Conservation (phyloP, 53 echinoderm and acorn worm species). For the Holothuria scabra region DNA sequence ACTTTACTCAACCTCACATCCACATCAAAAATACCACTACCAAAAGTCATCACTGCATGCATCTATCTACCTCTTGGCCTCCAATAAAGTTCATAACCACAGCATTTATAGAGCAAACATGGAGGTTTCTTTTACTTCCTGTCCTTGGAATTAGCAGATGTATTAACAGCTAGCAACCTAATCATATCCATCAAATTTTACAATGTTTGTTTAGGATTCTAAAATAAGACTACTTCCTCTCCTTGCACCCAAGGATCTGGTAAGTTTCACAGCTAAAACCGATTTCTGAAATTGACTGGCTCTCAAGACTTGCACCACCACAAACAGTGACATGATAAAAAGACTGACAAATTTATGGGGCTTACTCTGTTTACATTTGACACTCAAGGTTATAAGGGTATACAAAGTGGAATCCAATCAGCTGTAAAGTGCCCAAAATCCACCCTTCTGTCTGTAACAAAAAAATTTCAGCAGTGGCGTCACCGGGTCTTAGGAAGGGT, state of each 20-base stretch:
- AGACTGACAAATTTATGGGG: constrained; percentile 37
- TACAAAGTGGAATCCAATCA: too few species aligned
- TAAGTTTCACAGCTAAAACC: constrained; percentile 16
- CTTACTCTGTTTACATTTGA: constrained; percentile 25
- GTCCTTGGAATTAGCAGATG: constrained; percentile 37
- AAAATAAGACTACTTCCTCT: constrained; percentile 29
- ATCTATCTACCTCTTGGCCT: too few species aligned
- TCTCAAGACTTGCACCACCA: constrained; percentile 9
- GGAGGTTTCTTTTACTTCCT: constrained; percentile 14
- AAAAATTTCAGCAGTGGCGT: too few species aligned
- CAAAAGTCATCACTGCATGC: too few species aligned
- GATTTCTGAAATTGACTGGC: constrained; percentile 29
- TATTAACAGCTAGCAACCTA: constrained; percentile 15
- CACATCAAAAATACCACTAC: too few species aligned
- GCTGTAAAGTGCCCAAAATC: too few species aligned
- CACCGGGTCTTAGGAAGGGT: too few species aligned
- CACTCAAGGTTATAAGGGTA: constrained; percentile 18
- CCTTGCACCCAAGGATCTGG: background rate
- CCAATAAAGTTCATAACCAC: too few species aligned
- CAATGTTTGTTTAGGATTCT: constrained; percentile 34
- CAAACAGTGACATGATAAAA: constrained; percentile 26
- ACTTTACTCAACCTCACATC: too few species aligned
- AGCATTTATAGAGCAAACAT: constrained; percentile 1
- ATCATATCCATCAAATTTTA: constrained; percentile 42
- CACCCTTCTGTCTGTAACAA: too few species aligned